phyloP scores from a whole-genome alignment of 1,140 invertebrate species.

The Centruroides vittatus region DNA sequence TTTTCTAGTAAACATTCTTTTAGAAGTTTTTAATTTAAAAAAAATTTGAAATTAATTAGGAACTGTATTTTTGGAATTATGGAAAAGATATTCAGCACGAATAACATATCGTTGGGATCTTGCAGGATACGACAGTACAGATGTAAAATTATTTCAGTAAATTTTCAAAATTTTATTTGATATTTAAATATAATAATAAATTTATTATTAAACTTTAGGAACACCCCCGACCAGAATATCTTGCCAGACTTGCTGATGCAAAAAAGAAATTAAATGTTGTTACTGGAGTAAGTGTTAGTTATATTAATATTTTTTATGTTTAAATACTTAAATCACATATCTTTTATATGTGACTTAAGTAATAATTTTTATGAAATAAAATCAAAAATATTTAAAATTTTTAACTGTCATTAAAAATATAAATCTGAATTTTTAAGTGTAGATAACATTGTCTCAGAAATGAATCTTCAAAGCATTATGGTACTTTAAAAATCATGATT shows the following conservation, averaged over 20 bases:
- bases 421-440: too few relatives aligned
- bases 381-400: too few relatives aligned
- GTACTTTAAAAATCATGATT: too few relatives aligned
- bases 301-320: conserved; percentile 19
- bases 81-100: conserved; percentile 83
- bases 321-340: too few relatives aligned
- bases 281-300: conserved; percentile 10
- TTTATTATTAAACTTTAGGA: conserved; percentile 43
- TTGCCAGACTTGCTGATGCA: conserved; percentile 53
- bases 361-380: too few relatives aligned
- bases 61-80: conserved; percentile 77
- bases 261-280: conserved; percentile 28
- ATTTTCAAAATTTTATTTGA: conserved; percentile 21
- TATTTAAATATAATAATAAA: too few relatives aligned
- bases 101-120: conserved; percentile 85
- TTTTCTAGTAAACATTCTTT: too few relatives aligned
- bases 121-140: conserved; percentile 53
- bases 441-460: too few relatives aligned
- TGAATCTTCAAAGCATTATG: too few relatives aligned
- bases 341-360: too few relatives aligned
- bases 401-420: too few relatives aligned
- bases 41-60: conserved; percentile 31
- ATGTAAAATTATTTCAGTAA: conserved; percentile 5
- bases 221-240: conserved; percentile 68
- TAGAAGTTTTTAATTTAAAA: too few relatives aligned